These are phyloP conservation scores for Euura saliciscinereae DNA, from an alignment of 1,140 invertebrate genomes.

Conservation along the genomic window DNA sequence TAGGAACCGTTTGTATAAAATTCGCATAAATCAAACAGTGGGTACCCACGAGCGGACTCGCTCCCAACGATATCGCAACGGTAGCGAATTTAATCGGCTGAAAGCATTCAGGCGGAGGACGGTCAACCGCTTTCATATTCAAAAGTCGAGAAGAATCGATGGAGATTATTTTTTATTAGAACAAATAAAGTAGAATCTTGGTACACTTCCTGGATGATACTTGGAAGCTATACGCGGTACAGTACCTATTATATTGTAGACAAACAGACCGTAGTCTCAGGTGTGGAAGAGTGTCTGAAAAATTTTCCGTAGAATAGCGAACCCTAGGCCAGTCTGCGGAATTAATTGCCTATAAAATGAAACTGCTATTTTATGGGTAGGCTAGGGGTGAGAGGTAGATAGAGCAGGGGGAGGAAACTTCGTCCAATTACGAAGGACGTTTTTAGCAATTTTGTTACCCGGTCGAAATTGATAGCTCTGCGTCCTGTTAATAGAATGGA, in stretches of 20 bases:
- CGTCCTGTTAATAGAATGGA: slow-evolving; percentile 11
- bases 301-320: no score
- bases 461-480: slow-evolving; percentile 9
- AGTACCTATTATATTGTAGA: not conserved
- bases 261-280: not conserved
- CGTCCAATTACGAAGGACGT: slow-evolving; percentile 36
- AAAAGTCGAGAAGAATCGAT: not conserved
- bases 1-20: not conserved
- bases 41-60: not conserved
- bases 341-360: slow-evolving; percentile 50
- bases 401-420: slow-evolving; percentile 5
- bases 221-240: no score
- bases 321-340: slow-evolving; percentile 19
- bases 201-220: no score
- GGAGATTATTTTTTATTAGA: not conserved
- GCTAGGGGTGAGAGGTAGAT: no score
- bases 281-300: not conserved
- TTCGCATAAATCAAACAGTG: not conserved
- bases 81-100: slow-evolving; percentile 1
- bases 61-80: not conserved
- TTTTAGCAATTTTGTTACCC: slow-evolving; percentile 3
- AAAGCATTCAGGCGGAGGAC: not conserved
- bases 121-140: not conserved
- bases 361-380: slow-evolving; percentile 43
- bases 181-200: no score